Base-by-base conservation (phyloP, 1,140 invertebrate species). In the Orussus abietinus region DNA sequence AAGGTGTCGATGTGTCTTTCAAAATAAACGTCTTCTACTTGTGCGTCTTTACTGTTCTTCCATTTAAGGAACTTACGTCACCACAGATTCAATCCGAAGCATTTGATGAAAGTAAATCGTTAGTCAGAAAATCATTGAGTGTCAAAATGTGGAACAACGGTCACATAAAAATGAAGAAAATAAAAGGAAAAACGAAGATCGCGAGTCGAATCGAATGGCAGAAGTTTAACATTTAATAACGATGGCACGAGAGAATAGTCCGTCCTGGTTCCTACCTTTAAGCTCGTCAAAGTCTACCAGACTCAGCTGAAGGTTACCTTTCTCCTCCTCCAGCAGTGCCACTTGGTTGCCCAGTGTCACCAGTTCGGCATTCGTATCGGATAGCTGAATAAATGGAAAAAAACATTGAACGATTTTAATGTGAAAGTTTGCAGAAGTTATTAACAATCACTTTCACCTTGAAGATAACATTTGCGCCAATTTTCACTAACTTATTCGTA, bases 271-370 rank as follows among this genome's bases (percentile, higher is more conserved):
- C 75, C 78, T 80, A 84, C 82, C 75, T 79, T 82, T 78, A 61
- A 79, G 76, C 74, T 86, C 84, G 62, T 88, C 85, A 78, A 84
- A 84, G 70, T 90, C 85, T 62, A 88, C 82, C 54, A 88, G 75
- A 75, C 84, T 83, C 59, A 90, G 75, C 69, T 90, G 86, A 58
- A 90, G 79, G 69, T 88, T 91, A 66, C 86, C 88, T 76, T 90
- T 94, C 74, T 92, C 89, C 66, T 92, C 89, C 73, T 93, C 90
- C 35, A 93, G 72, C 63, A 90, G 83, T 32, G 84, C 82, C 47
- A 94, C 80, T 67, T 83, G 79, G 51, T 91, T 86, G 50, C 84
- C 81, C 49, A 92, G 72, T 52, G 77, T 75, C 1, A 82, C 74
- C 46, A 90, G 75, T 68, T 88, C 80, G 30, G 79, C 78, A 64